Base-by-base conservation (phyloP, 1,140 invertebrate species). In the Solenopsis invicta region DNA sequence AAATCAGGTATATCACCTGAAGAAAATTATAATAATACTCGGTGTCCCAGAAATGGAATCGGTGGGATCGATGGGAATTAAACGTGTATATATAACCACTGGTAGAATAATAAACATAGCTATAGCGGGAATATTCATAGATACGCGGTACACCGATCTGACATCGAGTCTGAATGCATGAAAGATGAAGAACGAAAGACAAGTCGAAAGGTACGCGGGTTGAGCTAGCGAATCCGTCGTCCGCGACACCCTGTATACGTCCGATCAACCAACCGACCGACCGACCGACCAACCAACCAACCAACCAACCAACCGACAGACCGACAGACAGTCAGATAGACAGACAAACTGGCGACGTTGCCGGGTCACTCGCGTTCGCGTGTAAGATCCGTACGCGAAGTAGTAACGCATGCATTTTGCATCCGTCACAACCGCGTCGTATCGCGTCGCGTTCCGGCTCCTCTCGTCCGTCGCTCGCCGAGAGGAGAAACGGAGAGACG, bases 1-100 rank as follows among this genome's bases (percentile, higher is more conserved):
- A 71, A 72, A 45, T 34, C 21, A 59, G 50, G 18, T 52, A 56
- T 34, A 71, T 45, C 13, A 34, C 8, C 4, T 21, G 29, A 18
- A 67, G 4, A n/a, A 34, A 52, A 41, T 34, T 52, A 4, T 45
- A 24, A 45, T 50, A 78, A 78, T 52, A 67, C 13, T 50, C 12
- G 3, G 16, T 62, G 29, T 66, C n/a, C 76, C 61, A 67, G 45
- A 80, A 80, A 80, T 80, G 61, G 61, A 80, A 67, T 80, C 61
- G 13, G 45, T 13, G 24, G 45, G n/a, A 80, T 67, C 61, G 76
- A 80, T 78, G 41, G 9, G 45, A 4, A 18, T 78, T 78, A 78
- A 78, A 37, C 48, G 24, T 29, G 13, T 16, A 12, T 66, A 8
- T 50, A 37, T 34, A 66, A 45, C 50, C 56, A 41, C n/a, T 54